Conservation (phyloP, 2,888 invertebrate genomes). For the Geophilus truncorum region DNA sequence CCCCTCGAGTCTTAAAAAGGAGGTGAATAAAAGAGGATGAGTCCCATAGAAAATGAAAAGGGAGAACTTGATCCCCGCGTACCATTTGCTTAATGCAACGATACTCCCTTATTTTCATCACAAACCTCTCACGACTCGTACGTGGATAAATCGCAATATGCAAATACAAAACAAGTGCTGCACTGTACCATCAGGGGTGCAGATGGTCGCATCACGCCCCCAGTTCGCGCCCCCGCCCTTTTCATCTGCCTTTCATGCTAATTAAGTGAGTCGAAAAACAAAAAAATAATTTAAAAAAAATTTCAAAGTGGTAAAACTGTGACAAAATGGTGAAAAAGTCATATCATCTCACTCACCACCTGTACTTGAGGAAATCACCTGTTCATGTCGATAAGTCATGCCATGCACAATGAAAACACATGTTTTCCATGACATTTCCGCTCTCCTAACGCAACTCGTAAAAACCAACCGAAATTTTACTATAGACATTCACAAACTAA, state of each 20-base stretch:
- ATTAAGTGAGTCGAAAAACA: background rate
- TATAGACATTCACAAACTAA: background rate
- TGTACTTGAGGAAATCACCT: background rate
- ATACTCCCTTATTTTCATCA: background rate
- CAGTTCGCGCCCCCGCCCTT: background rate
- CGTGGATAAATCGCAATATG: background rate
- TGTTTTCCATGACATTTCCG: background rate
- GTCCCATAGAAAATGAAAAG: background rate
- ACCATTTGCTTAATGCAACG: background rate
- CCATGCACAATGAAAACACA: background rate
- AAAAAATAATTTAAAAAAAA: no score
- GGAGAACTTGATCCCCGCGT: background rate
- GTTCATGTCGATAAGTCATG: background rate
- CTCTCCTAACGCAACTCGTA: background rate
- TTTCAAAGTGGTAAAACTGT: no score
- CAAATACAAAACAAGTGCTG: background rate
- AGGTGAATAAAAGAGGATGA: background rate
- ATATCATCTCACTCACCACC: no score
- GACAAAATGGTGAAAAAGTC: no score
- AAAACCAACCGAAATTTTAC: background rate
- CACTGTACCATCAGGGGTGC: background rate
- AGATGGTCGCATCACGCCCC: background rate
- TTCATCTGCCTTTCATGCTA: background rate
- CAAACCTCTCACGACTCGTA: background rate
- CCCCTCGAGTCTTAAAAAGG: slow-evolving; percentile 12